Evolutionary conservation across 2,888 invertebrate genomes (phyloP), one percentile per base, ranked within the genome.

Genomic region (Lasioglossum figueresi): DNA sequence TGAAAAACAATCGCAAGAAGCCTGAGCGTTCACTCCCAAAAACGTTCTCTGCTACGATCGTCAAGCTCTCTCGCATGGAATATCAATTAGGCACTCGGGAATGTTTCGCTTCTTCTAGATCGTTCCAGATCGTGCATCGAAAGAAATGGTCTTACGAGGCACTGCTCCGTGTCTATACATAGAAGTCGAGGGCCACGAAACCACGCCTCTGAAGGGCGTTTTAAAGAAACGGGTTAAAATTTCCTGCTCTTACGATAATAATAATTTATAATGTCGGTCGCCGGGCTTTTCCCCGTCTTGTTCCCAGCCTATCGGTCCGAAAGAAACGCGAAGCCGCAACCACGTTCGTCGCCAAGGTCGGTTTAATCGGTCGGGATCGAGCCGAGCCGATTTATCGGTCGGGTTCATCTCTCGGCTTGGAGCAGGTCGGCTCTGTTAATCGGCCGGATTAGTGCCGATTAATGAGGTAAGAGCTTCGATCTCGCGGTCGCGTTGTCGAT

Each of bases 401-500:
- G 12, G 27, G 79, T 63, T 34, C 83, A 63, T 76, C 71, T 71
- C 43, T 63, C 63, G 16, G 63, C 27, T 63, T 1, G 31, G 63
- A 34, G 45, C 31, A 37, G 45, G 31, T 45, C 71, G 79, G 68
- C 84, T 75, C 81, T 81, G 79, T 72, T 84, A 80, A 82, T 76
- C 76, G 79, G 70, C 70, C 80, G 72, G 79, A 77, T 80, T 31
- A 31, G 31, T 16, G 63, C 31, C 63, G 76, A 63, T 63, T 63
- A 63, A 63, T 66, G 66, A 66, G 34, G 66, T 31, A 66, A 34
- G 66, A 66, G 34, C 66, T 66, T 6, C 0, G 66, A 66, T 66
- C 66, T 66, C 66, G 66, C 66, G 66, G 34, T 63, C 63, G 63
- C 31, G 63, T 63, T 31, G 63, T 6, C 63, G 63, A 63, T 63